These are phyloP conservation scores for Choristoneura fumiferana DNA, from an alignment of 1,140 invertebrate species.

Conservation along the genomic window DNA sequence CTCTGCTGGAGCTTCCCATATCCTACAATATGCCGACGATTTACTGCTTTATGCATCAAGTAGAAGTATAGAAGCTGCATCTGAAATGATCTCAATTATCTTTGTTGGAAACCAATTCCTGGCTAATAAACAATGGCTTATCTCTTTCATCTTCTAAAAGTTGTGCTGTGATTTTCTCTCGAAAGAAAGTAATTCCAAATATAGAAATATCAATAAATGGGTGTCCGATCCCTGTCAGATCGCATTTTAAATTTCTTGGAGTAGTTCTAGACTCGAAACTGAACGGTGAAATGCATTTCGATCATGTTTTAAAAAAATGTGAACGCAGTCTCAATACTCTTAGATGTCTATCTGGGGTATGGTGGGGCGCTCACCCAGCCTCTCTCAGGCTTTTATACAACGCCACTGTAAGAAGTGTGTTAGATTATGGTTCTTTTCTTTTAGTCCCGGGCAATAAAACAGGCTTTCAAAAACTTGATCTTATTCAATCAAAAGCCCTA, in stretches of 20 bases:
- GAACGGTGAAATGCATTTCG: neutral
- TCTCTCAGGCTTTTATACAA: neutral
- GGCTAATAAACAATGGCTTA: slow-evolving; percentile 1
- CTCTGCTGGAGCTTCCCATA: neutral
- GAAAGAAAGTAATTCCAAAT: neutral
- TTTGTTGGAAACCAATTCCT: neutral
- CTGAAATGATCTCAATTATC: neutral
- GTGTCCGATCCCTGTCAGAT: neutral
- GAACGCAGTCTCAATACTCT: neutral
- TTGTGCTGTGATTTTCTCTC: neutral
- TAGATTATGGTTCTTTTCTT: neutral
- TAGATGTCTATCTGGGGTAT: too few species aligned
- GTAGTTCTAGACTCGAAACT: neutral
- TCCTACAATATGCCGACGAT: slow-evolving; percentile 5
- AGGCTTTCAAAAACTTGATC: too few species aligned
- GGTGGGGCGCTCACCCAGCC: neutral
- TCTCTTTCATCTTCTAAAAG: neutral
- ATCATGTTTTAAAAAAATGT: neutral
- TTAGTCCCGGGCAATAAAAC: neutral
- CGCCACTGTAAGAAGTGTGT: too few species aligned
- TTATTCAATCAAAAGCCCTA: neutral
- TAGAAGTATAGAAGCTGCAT: neutral
- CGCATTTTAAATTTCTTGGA: neutral
- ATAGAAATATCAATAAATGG: neutral
- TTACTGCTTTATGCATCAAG: neutral